These are phyloP conservation scores for Argopecten irradians DNA, from an alignment of 1,140 invertebrate species.

Conservation along the genomic window DNA sequence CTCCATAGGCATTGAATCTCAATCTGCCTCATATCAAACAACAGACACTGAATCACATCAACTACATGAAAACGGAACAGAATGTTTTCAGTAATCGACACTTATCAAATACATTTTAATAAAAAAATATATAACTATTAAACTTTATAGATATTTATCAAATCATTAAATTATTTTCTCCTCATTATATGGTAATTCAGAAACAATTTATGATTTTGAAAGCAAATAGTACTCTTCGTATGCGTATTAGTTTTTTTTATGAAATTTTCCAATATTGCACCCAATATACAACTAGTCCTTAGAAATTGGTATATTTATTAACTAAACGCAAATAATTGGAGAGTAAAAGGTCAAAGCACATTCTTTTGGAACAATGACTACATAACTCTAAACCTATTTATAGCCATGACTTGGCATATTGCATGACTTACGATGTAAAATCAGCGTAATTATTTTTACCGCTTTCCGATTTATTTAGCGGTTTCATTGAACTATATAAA, in stretches of 20 bases:
- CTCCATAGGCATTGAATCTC: neutral
- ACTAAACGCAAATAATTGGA: neutral
- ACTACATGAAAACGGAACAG: neutral
- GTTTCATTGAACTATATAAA: too few relatives aligned
- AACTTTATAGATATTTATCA: neutral
- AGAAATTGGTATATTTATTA: neutral
- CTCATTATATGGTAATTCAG: neutral
- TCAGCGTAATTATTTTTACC: too few relatives aligned
- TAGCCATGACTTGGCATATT: too few relatives aligned
- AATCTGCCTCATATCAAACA: neutral
- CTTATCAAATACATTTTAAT: neutral
- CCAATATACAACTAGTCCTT: too few relatives aligned
- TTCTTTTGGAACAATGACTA: too few relatives aligned
- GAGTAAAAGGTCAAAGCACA: neutral
- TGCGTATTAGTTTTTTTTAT: too few relatives aligned
- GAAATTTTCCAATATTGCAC: too few relatives aligned
- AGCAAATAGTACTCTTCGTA: neutral
- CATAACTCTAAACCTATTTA: too few relatives aligned
- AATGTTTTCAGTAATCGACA: neutral
- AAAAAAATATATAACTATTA: neutral
- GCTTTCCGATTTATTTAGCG: too few relatives aligned
- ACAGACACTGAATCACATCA: neutral
- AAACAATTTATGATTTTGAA: neutral
- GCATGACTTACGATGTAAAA: too few relatives aligned
- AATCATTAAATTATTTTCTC: neutral